phyloP scores from a whole-genome alignment of 2,888 invertebrate genomes.

The Brenthis ino region DNA sequence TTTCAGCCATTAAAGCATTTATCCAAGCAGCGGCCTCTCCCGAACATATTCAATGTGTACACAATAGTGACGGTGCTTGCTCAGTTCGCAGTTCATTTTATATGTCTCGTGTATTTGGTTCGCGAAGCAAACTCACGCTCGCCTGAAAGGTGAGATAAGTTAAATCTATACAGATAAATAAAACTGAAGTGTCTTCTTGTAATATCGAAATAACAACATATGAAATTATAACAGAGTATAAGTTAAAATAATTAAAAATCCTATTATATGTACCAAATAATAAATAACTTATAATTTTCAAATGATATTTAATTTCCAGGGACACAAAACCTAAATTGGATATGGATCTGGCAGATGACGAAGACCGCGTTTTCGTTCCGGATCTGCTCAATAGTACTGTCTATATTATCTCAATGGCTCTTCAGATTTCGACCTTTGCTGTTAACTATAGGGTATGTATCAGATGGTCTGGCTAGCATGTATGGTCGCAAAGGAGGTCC shows the following conservation, averaged over 20 bases:
- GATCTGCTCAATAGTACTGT: constrained; percentile 98
- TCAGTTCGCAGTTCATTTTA: constrained; percentile 97
- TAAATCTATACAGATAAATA: too few relatives aligned
- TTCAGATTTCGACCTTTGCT: constrained; percentile 99
- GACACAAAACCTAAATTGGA: constrained; percentile 82
- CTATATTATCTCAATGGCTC: constrained; percentile 97
- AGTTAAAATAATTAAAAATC: too few relatives aligned
- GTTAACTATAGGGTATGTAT: constrained; percentile 96
- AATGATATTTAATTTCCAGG: constrained; percentile 55
- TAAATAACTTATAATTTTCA: too few relatives aligned
- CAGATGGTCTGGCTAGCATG: not conserved
- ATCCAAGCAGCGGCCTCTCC: constrained; percentile 96
- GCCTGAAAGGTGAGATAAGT: constrained; percentile 83
- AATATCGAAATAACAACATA: too few relatives aligned
- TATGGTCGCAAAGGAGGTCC: too few relatives aligned
- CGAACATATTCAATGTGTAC: constrained; percentile 99
- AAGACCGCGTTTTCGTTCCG: constrained; percentile 94
- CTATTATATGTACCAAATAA: too few relatives aligned
- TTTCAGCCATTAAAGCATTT: constrained; percentile 93
- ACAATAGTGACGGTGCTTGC: constrained; percentile 96
- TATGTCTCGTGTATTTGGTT: constrained; percentile 94
- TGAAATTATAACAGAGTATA: too few relatives aligned
- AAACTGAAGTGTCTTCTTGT: too few relatives aligned
- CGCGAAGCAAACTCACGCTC: constrained; percentile 88
- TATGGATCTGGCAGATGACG: constrained; percentile 85